phyloP scores from a whole-genome alignment of 2,797 vertebrate species.

The Poeciliopsis infans region DNA sequence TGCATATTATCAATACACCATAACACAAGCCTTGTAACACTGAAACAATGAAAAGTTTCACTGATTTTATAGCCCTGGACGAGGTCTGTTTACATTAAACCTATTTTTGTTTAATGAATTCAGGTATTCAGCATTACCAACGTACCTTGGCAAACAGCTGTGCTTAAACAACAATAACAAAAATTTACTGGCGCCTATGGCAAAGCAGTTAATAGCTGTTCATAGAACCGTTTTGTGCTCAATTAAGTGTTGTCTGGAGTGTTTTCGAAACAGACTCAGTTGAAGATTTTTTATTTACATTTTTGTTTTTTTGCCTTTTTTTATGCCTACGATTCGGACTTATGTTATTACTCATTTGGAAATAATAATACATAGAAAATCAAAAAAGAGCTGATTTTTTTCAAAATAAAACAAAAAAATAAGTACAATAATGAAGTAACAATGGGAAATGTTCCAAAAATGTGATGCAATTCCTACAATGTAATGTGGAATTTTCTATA shows the following conservation, averaged over 20 bases:
- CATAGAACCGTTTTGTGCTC: background rate
- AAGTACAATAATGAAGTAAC: background rate
- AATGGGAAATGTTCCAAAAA: background rate
- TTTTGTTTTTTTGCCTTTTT: background rate
- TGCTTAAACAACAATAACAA: background rate
- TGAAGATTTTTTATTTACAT: background rate
- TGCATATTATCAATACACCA: constrained; percentile 12
- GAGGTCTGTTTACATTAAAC: constrained; percentile 8
- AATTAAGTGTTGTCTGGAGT: background rate
- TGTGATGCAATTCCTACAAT: background rate
- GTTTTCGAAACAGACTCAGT: background rate
- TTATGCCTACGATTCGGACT: background rate
- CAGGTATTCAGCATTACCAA: background rate
- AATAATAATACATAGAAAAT: background rate
- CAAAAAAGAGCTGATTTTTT: background rate
- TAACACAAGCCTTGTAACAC: constrained; percentile 19
- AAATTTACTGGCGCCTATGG: background rate
- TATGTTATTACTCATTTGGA: background rate
- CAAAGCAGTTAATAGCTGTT: background rate
- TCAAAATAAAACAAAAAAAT: background rate
- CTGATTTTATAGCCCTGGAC: constrained; percentile 13
- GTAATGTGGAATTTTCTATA: background rate
- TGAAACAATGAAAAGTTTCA: constrained; percentile 41
- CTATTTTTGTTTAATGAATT: constrained; percentile 11
- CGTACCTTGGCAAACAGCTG: constrained; percentile 13